Evolutionary conservation across 1,140 invertebrate genomes (phyloP), one percentile per base, ranked within the genome.

Genomic region (Drosophila tristis): DNA sequence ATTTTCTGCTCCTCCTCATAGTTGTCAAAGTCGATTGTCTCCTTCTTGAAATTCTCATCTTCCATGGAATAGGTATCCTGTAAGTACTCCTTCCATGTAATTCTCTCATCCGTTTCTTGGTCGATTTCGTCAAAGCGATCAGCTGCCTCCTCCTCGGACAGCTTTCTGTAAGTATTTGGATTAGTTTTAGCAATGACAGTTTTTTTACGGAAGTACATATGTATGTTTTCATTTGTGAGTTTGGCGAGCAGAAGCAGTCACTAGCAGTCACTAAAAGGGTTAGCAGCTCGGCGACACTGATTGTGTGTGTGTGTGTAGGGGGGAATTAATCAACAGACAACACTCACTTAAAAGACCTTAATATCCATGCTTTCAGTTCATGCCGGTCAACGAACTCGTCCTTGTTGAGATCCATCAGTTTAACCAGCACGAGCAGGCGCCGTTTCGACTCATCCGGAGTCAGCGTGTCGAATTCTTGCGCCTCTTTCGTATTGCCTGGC

Each of bases 361-460:
- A 92, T 84, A 99, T 98, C 98, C 98, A 99, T 5, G 96, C 94
- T 91, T 96, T 96, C 1, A 99, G 92, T 93, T 99, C 98, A 54
- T 95, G 93, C 62, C 95, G 94, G 87, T 96, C 96, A 73, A 99
- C 96, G 63, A 92, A 93, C 68, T 95, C 92, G 76, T 97, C 95
- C 49, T 76, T 78, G 92, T 97, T 95, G 16, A 95, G 91, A 93
- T 99, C 98, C 97, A 99, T 99, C 92, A 97, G 96, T 3, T 93
- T 93, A n/a, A 98, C 93, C 20, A 99, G 93, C 56, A 96, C 94
- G 39, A 92, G 93, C 1, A 99, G 93, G 64, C 98, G 93, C 84
- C 94, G 93, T 91, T 97, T 98, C 0, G 98, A 95, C 93, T 99
- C 98, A 84, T 97, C 96, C 5, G 96, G 95, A 26, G 95, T 94